These are phyloP conservation scores for Pterophyllum scalare DNA, from an alignment of 2,113 vertebrate genomes.

Conservation along the genomic window DNA sequence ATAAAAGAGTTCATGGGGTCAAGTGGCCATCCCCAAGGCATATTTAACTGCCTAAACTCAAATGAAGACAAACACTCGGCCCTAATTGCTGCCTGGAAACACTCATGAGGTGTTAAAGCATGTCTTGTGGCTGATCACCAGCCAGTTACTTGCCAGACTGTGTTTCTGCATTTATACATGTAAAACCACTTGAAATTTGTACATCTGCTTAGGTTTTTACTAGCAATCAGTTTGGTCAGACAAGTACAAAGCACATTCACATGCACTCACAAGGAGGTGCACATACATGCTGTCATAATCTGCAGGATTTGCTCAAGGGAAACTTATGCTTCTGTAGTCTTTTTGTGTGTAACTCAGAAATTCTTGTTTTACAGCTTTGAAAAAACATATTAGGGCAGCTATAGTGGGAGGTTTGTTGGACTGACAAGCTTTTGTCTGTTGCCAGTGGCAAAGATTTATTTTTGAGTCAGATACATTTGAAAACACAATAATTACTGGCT, in stretches of 20 bases:
- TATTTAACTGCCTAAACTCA: constrained; percentile 65
- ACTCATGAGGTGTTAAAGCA: constrained; percentile 28
- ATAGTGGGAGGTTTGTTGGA: not conserved
- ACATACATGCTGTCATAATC: not conserved
- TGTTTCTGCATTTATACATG: constrained; percentile 4
- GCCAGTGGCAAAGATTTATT: too few species aligned
- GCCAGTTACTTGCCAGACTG: not conserved
- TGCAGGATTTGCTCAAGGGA: accelerated
- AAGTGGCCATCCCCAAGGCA: constrained; percentile 63
- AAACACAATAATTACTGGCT: too few species aligned
- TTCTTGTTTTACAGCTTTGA: not conserved
- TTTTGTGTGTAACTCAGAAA: not conserved
- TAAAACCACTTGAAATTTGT: not conserved
- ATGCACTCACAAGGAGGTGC: not conserved
- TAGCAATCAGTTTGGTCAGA: not conserved
- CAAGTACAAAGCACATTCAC: not conserved
- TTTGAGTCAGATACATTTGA: too few species aligned
- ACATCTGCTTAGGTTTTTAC: not conserved
- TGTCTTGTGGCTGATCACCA: constrained; percentile 42
- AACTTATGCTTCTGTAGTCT: not conserved
- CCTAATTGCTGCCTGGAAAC: constrained; percentile 66
- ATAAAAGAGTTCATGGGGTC: constrained; percentile 55
- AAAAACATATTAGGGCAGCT: not conserved
- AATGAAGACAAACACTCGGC: constrained; percentile 71
- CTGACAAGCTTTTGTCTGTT: too few species aligned